Percentiles rank a stretch among this genome's conserved stretches.
Evolutionary conservation across 2,113 vertebrate genomes (phyloP).

Genomic region (Corydoras maculifer): DNA sequence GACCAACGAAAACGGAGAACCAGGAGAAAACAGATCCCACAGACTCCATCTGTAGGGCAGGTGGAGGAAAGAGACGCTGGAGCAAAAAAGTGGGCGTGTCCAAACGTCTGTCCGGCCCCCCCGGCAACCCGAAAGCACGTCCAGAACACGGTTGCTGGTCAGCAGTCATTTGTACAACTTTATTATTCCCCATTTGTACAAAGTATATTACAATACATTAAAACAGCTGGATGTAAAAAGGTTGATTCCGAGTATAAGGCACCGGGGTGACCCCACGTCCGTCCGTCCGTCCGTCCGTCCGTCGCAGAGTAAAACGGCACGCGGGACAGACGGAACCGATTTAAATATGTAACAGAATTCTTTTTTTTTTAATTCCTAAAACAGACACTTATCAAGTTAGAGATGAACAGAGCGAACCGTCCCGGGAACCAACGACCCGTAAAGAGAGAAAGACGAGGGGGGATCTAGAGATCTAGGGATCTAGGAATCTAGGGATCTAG

Average conservation of each 20-base stretch:
- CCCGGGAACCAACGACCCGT: neutral
- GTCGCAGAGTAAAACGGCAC: conserved; percentile 12
- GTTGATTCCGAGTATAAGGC: conserved; percentile 11
- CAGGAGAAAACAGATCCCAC: no score
- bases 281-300: neutral
- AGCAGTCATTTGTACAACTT: conserved; percentile 27
- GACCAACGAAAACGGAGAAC: no score
- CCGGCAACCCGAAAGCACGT: neutral
- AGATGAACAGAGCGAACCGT: neutral
- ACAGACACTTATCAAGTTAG: conserved; percentile 9
- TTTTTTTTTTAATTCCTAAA: conserved; percentile 17
- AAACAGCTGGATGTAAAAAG: conserved; percentile 29
- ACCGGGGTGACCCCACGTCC: neutral
- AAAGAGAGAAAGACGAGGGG: neutral
- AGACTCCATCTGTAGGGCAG: no score
- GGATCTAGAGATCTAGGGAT: neutral
- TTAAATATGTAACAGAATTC: conserved; percentile 36
- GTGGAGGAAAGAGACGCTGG: no score
- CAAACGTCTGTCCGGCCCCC: neutral
- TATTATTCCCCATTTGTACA: conserved; percentile 42
- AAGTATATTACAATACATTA: conserved; percentile 45
- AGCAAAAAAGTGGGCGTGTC: no score
- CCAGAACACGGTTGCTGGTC: neutral
- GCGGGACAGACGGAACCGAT: neutral
- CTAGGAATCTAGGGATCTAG: no score